phyloP scores from a whole-genome alignment of 2,797 vertebrate genomes.

The Schizothorax lantsangensis region DNA sequence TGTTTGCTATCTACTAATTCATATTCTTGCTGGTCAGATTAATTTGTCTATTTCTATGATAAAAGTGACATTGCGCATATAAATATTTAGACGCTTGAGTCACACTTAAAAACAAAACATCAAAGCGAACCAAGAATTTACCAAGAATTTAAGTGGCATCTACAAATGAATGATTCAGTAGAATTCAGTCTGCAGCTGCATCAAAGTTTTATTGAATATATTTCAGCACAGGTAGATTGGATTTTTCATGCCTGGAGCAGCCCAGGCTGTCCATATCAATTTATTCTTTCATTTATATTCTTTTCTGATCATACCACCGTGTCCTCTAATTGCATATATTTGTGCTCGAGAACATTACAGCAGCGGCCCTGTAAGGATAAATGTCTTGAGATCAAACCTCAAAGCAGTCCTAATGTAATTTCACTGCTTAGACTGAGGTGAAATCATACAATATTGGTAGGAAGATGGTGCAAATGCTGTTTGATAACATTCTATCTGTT shows the following conservation, averaged over 20 bases:
- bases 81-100: not conserved
- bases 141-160: not conserved
- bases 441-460: not conserved
- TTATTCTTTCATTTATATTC: not conserved
- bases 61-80: not conserved
- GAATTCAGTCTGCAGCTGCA: not conserved
- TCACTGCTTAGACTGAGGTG: not conserved
- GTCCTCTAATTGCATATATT: slow-evolving; percentile 8
- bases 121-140: no score
- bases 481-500: not conserved
- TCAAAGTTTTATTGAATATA: not conserved
- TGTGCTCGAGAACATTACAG: not conserved
- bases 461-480: not conserved
- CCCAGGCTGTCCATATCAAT: not conserved
- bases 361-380: not conserved
- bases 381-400: not conserved
- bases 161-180: not conserved
- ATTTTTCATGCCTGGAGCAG: not conserved
- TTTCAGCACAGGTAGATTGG: not conserved
- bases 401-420: slow-evolving; percentile 5
- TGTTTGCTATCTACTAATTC: no score
- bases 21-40: not conserved
- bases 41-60: not conserved
- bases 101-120: not conserved
- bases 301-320: not conserved